phyloP scores from a whole-genome alignment of 2,113 vertebrate species.

The Percopsis transmontana region DNA sequence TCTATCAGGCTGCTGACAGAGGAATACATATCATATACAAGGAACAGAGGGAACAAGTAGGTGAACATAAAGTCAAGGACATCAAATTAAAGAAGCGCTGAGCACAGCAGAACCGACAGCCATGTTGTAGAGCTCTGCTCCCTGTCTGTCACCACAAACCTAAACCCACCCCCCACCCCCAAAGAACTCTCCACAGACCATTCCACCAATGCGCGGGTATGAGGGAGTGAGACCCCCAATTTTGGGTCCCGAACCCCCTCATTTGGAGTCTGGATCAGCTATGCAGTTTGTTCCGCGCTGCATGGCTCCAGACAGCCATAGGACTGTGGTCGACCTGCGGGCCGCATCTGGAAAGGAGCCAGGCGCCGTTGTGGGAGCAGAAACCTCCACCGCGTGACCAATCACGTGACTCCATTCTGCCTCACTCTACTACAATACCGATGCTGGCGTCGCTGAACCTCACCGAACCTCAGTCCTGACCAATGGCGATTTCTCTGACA shows the following conservation, averaged over 20 bases:
- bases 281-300: conserved; percentile 50
- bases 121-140: conserved; percentile 41
- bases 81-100: conserved; percentile 28
- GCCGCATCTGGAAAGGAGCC: conserved; percentile 62
- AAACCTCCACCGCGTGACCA: conserved; percentile 56
- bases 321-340: conserved; percentile 74
- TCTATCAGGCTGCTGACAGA: neutral
- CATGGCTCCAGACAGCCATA: conserved; percentile 69
- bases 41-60: conserved; percentile 4
- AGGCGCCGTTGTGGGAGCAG: conserved; percentile 65
- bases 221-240: conserved; percentile 68
- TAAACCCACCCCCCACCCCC: conserved; percentile 18
- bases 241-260: conserved; percentile 68
- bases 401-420: conserved; percentile 49
- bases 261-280: conserved; percentile 66
- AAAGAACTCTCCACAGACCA: conserved; percentile 29
- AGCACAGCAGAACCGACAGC: conserved; percentile 6
- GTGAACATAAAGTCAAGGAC: conserved; percentile 10
- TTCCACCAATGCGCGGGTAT: conserved; percentile 52
- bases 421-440: conserved; percentile 14
- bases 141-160: conserved; percentile 48
- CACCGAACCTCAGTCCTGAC: conserved; percentile 2
- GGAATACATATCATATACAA: neutral
- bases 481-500: conserved; percentile 13
- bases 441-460: conserved; percentile 8